A percentile compares a stretch with the other conserved stretches of the same genome.
phyloP scores from a whole-genome alignment of 2,888 invertebrate genomes.

The Xylocampa areola region DNA sequence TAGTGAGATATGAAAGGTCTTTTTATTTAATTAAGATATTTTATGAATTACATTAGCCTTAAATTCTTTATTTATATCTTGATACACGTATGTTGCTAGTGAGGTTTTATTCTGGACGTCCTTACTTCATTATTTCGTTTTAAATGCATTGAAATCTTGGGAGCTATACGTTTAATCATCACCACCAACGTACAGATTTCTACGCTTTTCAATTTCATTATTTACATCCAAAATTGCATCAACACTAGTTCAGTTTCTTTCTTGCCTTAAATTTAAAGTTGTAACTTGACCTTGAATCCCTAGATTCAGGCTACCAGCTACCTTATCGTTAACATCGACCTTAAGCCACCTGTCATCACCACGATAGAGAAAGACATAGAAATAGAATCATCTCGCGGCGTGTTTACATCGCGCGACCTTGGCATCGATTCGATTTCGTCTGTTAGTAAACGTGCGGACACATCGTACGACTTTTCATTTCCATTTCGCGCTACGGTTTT shows the following conservation, averaged over 20 bases:
- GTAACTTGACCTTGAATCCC: conserved; percentile 1
- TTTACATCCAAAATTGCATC: background rate
- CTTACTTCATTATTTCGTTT: background rate
- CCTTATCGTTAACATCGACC: conserved; percentile 14
- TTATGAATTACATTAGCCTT: conserved; percentile 9
- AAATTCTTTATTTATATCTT: conserved; percentile 10
- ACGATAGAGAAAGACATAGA: conserved; percentile 47
- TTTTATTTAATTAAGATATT: conserved; percentile 34
- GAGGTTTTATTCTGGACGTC: conserved; percentile 11
- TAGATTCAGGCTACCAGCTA: background rate
- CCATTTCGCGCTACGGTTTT: conserved; percentile 22
- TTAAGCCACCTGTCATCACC: conserved; percentile 35
- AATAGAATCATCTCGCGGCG: conserved; percentile 55
- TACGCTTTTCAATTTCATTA: background rate
- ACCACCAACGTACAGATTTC: background rate
- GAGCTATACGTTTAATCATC: background rate
- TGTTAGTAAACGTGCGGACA: conserved; percentile 60
- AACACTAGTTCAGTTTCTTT: background rate
- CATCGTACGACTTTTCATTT: conserved; percentile 44
- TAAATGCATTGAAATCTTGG: background rate
- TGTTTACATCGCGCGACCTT: conserved; percentile 67
- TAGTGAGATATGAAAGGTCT: conserved; percentile 49
- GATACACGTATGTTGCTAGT: conserved; percentile 9
- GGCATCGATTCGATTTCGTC: conserved; percentile 71
- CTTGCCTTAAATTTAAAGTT: background rate